Conservation (phyloP, 2,113 vertebrate genomes). For the Pedionomus torquatus region DNA sequence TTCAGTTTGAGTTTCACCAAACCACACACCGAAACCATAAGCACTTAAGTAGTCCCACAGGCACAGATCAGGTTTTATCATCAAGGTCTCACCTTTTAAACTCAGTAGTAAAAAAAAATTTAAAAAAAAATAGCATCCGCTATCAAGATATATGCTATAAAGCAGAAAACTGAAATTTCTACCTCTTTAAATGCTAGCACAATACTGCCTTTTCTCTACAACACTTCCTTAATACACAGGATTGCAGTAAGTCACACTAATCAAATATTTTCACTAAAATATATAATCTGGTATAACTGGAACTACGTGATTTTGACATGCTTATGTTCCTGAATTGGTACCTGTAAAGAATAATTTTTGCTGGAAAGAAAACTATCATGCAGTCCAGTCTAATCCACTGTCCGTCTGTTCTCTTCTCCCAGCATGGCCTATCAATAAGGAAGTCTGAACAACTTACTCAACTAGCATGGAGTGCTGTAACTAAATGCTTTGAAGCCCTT, state of each 20-base stretch:
- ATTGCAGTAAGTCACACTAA: not conserved
- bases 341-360: not conserved
- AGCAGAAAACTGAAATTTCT: not conserved
- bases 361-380: not conserved
- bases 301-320: not conserved
- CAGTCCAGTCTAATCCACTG: too few species aligned
- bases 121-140: not conserved
- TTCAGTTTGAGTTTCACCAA: not conserved
- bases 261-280: not conserved
- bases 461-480: not conserved
- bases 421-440: fast-evolving
- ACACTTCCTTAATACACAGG: not conserved
- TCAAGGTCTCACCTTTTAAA: not conserved
- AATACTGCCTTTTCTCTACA: not conserved
- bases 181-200: not conserved
- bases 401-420: not conserved
- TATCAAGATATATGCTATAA: not conserved
- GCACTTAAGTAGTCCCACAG: not conserved
- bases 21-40: not conserved
- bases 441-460: not conserved
- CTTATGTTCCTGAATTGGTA: not conserved
- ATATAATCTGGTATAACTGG: not conserved
- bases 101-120: not conserved
- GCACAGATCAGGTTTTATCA: not conserved
- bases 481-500: not conserved